phyloP scores from a whole-genome alignment of 1,140 invertebrate species.

The Mercenaria mercenaria region DNA sequence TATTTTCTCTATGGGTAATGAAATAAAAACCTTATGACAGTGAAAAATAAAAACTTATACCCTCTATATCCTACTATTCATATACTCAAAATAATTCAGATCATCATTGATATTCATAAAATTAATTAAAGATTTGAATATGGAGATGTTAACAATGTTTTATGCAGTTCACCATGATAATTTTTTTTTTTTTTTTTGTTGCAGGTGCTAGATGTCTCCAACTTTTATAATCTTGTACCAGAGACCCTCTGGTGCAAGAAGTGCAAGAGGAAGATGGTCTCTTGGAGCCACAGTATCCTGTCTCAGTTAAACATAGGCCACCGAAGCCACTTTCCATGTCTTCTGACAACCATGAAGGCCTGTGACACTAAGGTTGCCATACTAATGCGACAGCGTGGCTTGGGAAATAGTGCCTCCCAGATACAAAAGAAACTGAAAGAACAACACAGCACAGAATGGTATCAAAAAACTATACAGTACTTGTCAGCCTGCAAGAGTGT shows the following conservation, averaged over 20 bases:
- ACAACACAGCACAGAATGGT: slow-evolving; percentile 26
- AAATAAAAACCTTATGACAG: too few species aligned
- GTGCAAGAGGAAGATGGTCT: slow-evolving; percentile 2
- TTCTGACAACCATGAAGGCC: slow-evolving; percentile 35
- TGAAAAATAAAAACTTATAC: too few species aligned
- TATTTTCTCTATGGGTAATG: too few species aligned
- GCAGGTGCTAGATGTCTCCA: background rate
- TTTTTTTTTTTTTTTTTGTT: background rate
- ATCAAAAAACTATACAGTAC: background rate
- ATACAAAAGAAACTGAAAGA: slow-evolving; percentile 49
- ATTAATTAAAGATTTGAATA: too few species aligned
- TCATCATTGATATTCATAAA: too few species aligned
- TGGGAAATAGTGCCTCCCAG: slow-evolving; percentile 60
- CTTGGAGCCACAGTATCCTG: slow-evolving; percentile 16
- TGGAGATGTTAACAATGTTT: too few species aligned
- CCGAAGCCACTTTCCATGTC: background rate
- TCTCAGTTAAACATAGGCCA: background rate
- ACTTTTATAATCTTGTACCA: background rate
- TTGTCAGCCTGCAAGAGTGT: slow-evolving; percentile 27
- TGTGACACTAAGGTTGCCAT: slow-evolving; percentile 6
- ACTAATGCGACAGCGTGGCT: background rate
- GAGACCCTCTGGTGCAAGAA: background rate
- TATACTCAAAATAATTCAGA: too few species aligned
- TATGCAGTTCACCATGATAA: too few species aligned
- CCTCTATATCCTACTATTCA: too few species aligned